These are phyloP conservation scores for Seladonia tumulorum DNA, from an alignment of 2,888 invertebrate species.

Conservation along the genomic window DNA sequence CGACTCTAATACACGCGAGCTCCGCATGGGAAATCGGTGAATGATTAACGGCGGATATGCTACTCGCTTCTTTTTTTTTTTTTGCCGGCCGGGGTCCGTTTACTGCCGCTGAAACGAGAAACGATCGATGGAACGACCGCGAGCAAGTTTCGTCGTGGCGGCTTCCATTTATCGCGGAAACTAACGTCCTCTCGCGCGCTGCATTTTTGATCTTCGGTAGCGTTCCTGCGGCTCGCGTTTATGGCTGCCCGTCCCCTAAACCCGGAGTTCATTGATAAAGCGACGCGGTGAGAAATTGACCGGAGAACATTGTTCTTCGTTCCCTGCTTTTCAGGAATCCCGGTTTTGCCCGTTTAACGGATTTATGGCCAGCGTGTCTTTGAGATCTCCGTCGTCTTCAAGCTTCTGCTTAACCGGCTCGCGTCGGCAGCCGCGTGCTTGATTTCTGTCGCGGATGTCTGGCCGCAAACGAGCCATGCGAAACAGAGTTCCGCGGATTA, in stretches of 20 bases:
- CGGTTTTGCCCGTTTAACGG: background rate
- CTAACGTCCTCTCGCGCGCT: background rate
- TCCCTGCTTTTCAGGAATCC: background rate
- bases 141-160: slow-evolving; percentile 7
- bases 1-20: slow-evolving; percentile 22
- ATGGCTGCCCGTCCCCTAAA: background rate
- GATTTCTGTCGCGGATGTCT: too few species aligned
- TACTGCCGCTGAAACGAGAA: slow-evolving; percentile 40
- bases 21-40: slow-evolving; percentile 26
- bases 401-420: background rate
- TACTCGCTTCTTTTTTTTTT: slow-evolving; percentile 8
- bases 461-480: background rate
- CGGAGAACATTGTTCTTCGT: background rate
- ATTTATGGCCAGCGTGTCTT: too few species aligned
- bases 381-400: too few species aligned
- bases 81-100: slow-evolving; percentile 7
- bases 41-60: slow-evolving; percentile 44
- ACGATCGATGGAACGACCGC: slow-evolving; percentile 15
- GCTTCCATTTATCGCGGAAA: slow-evolving; percentile 32
- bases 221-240: background rate
- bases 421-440: background rate
- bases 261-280: slow-evolving; percentile 1
- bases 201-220: background rate
- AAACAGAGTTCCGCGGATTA: background rate
- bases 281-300: background rate